phyloP scores from a whole-genome alignment of 2,888 invertebrate genomes.

The Torymus auratus region DNA sequence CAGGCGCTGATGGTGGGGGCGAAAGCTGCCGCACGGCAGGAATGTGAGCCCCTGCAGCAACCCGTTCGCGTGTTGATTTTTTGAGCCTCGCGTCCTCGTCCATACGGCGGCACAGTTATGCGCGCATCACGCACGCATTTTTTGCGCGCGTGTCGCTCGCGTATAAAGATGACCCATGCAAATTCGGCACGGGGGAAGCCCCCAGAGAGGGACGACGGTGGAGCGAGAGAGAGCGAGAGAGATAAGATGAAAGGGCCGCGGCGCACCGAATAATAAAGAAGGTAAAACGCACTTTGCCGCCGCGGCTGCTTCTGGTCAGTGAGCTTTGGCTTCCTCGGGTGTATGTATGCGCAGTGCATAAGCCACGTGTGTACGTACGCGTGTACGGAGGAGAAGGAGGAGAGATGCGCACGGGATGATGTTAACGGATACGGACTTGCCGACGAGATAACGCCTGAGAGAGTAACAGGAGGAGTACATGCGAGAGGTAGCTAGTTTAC shows the following conservation, averaged over 20 bases:
- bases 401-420: neutral
- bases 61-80: no score
- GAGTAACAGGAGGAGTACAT: conserved; percentile 29
- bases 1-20: no score
- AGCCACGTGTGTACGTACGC: neutral
- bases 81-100: no score
- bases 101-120: no score
- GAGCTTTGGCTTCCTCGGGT: no score
- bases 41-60: no score
- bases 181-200: conserved; percentile 22
- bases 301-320: no score
- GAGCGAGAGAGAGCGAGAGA: neutral
- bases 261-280: conserved; percentile 44
- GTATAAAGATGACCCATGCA: conserved; percentile 29
- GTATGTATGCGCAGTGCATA: neutral
- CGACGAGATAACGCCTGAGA: conserved; percentile 40
- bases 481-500: conserved; percentile 30
- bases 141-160: conserved; percentile 11
- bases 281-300: neutral
- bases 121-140: neutral
- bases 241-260: conserved; percentile 49
- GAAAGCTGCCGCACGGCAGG: no score
- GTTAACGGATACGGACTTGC: conserved; percentile 29
- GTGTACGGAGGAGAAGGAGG: neutral
- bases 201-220: neutral